phyloP scores from a whole-genome alignment of 2,113 vertebrate genomes.

The Ammodytes marinus region DNA sequence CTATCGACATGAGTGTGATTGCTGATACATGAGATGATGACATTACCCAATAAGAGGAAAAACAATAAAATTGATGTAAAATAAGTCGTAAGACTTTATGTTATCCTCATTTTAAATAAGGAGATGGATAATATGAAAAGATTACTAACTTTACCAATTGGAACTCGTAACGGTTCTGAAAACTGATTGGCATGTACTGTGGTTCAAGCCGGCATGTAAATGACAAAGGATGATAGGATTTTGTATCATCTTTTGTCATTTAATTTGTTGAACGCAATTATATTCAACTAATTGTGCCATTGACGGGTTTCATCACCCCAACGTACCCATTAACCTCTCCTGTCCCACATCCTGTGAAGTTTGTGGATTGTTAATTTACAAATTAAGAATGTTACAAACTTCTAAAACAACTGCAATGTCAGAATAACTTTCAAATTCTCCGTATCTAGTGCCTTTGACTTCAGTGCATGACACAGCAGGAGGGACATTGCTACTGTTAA shows the following conservation, averaged over 20 bases:
- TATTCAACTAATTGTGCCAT: not conserved
- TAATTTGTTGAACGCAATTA: not conserved
- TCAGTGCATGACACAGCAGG: constrained; percentile 1
- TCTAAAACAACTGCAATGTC: not conserved
- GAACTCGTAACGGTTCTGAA: not conserved
- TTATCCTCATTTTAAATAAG: not conserved
- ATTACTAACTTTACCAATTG: not conserved
- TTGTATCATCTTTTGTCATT: not conserved
- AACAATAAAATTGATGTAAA: no score
- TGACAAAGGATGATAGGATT: not conserved
- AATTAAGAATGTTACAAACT: not conserved
- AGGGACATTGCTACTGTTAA: not conserved
- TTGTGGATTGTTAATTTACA: not conserved
- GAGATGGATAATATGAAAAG: not conserved
- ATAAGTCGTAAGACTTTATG: no score
- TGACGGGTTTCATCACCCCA: not conserved
- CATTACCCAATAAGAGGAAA: no score
- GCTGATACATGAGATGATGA: no score
- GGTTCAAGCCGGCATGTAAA: not conserved
- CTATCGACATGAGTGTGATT: no score
- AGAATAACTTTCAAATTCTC: not conserved
- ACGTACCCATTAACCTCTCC: not conserved
- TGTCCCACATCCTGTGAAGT: constrained; percentile 1
- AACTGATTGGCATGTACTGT: not conserved
- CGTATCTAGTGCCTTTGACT: not conserved